Base-by-base conservation (phyloP, 2,797 vertebrate genomes). In the Peromyscus attwateri region DNA sequence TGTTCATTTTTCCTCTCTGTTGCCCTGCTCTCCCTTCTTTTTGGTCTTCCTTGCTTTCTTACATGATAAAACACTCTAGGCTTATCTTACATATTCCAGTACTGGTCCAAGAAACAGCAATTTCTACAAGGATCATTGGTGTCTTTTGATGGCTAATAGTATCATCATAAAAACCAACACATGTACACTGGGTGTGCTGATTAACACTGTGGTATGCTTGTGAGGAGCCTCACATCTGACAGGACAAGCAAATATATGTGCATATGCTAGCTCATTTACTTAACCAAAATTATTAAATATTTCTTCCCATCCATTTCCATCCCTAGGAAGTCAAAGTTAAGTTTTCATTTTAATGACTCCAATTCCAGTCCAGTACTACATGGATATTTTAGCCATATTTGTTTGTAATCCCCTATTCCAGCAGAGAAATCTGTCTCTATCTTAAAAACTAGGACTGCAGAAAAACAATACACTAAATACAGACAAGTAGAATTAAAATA, bases 401-500 rank as follows among this genome's bases (percentile, higher is more conserved):
- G 10, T 40, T 83, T 92, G 17, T 55, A 92, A 77, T 60, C 9
- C 79, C 29, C 40, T 3, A 49, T 34, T 71, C 27, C 23, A 81
- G 40, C 6, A 62, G 12, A 91, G 57, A 79, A 66, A 77, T 29
- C 13, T 66, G 43, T 43, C 14, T 89, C 34, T 43, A 90, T 17
- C 77, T 82, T 77, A 81, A 64, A 76, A 77, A 40, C 13, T 16
- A 75, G 62, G 14, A 46, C 27, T 11, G 68, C 52, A 94, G 23
- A 87, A 70, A 95, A 89, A n/a, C n/a, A 52, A 71, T 62, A 73
- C 4, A 19, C 19, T 60, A 91, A 77, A 49, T 94, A 96, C 7
- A 77, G 17, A 68, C 66, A n/a, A 12, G 9, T 7, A 91, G 25
- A 68, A 73, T 84, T 46, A 88, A 34, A 92, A 19, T 40, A 71